Evolutionary conservation across 2,797 vertebrate species (phyloP).

Genomic region (Cryptoprocta ferox): DNA sequence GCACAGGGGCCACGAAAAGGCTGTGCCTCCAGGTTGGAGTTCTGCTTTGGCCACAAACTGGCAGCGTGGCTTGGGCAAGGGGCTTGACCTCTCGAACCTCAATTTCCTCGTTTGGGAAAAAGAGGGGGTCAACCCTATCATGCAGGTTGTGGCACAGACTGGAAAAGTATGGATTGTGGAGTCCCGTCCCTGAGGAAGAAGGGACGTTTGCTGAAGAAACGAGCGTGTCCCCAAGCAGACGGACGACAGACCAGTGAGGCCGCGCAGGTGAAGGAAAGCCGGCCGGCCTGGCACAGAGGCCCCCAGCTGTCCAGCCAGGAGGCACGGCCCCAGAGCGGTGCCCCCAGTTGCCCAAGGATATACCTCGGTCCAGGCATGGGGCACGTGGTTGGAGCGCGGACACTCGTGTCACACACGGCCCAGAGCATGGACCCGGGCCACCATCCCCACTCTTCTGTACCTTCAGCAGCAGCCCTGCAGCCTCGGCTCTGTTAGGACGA

Average conservation of each 20-base stretch:
- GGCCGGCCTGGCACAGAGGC: not conserved
- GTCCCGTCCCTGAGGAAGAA: not conserved
- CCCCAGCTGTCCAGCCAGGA: not conserved
- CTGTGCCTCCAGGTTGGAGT: not conserved
- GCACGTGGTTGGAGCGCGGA: fast-evolving
- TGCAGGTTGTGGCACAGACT: fast-evolving
- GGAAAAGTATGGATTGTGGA: not conserved
- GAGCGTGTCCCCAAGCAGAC: fast-evolving
- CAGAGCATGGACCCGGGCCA: not conserved
- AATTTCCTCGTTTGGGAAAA: not conserved
- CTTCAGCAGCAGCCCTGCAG: not conserved
- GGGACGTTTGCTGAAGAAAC: not conserved
- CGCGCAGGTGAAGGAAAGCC: too few species aligned
- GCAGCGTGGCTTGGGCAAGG: fast-evolving
- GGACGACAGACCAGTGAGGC: fast-evolving
- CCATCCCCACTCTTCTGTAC: not conserved
- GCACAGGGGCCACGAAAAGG: not conserved
- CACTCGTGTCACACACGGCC: fast-evolving
- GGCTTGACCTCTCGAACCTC: not conserved
- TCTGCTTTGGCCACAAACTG: not conserved
- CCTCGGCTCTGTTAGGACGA: not conserved
- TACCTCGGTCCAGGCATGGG: not conserved
- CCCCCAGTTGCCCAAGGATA: fast-evolving
- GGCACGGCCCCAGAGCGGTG: not conserved
- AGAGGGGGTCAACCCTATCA: not conserved